Conservation (phyloP, 2,797 vertebrate genomes). For the Masticophis lateralis region DNA sequence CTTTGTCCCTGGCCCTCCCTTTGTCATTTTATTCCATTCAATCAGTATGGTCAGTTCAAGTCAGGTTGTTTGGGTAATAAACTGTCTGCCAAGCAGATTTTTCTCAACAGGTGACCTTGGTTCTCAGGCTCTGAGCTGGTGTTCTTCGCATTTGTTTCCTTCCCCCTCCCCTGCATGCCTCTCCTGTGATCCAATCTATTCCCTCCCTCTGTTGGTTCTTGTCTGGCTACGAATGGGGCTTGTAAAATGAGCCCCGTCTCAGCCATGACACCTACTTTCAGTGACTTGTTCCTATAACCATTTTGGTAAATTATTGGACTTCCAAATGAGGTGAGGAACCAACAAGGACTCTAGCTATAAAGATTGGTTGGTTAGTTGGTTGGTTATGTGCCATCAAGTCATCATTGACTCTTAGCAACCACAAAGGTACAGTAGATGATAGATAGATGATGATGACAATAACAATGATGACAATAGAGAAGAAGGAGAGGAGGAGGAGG, state of each 20-base stretch:
- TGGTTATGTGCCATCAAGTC: background rate
- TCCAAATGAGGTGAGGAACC: background rate
- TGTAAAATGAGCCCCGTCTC: background rate
- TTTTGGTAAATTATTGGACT: background rate
- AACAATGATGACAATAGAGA: too few relatives aligned
- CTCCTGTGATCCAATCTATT: background rate
- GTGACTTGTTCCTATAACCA: background rate
- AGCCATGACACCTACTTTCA: background rate
- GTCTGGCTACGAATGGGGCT: background rate
- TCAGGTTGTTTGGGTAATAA: background rate
- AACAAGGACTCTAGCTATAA: background rate
- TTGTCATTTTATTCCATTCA: background rate
- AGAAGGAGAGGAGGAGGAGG: rapidly evolving
- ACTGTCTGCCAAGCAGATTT: background rate
- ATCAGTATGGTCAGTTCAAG: background rate
- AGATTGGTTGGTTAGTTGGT: background rate
- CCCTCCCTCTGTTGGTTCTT: background rate
- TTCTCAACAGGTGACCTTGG: background rate
- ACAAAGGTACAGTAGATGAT: background rate
- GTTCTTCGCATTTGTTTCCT: background rate
- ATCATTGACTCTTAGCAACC: background rate
- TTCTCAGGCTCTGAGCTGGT: background rate
- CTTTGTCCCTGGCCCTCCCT: background rate
- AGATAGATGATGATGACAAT: too few relatives aligned
- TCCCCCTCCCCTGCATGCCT: background rate